phyloP scores from a whole-genome alignment of 2,113 vertebrate genomes.

The Climacteris rufus region DNA sequence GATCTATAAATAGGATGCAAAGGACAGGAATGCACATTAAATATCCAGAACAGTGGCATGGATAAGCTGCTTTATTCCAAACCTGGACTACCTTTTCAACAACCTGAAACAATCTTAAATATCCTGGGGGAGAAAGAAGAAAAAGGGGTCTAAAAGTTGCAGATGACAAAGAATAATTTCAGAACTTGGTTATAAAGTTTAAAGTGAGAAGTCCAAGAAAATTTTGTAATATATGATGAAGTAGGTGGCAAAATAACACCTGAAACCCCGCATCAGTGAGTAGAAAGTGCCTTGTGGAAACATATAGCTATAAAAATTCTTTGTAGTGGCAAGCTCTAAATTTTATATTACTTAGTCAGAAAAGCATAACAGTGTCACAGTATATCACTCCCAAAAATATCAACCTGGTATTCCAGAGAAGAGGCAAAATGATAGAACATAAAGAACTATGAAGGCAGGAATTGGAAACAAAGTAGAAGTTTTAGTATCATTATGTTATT shows the following conservation, averaged over 20 bases:
- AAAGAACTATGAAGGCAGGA: not conserved
- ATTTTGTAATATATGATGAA: not conserved
- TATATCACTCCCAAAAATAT: not conserved
- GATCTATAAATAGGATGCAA: not conserved
- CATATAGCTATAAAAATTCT: not conserved
- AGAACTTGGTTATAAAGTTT: not conserved
- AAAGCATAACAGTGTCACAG: not conserved
- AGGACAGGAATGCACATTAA: not conserved
- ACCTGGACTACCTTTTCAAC: not conserved
- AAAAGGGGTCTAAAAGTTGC: not conserved
- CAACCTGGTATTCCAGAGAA: not conserved
- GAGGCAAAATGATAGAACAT: not conserved
- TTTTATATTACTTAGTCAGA: not conserved
- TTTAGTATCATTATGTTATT: not conserved
- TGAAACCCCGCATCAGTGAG: not conserved
- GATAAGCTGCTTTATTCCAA: not conserved
- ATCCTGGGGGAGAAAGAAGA: fast-evolving
- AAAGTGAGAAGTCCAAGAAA: not conserved
- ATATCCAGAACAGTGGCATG: not conserved
- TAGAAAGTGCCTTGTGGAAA: not conserved
- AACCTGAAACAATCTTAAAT: not conserved
- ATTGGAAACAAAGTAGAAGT: not conserved
- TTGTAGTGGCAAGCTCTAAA: not conserved
- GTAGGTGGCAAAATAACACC: not conserved
- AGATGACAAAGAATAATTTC: not conserved